Evolutionary conservation across 1,140 invertebrate species (phyloP), one percentile per base, ranked within the genome.

Genomic region (Homarus americanus): DNA sequence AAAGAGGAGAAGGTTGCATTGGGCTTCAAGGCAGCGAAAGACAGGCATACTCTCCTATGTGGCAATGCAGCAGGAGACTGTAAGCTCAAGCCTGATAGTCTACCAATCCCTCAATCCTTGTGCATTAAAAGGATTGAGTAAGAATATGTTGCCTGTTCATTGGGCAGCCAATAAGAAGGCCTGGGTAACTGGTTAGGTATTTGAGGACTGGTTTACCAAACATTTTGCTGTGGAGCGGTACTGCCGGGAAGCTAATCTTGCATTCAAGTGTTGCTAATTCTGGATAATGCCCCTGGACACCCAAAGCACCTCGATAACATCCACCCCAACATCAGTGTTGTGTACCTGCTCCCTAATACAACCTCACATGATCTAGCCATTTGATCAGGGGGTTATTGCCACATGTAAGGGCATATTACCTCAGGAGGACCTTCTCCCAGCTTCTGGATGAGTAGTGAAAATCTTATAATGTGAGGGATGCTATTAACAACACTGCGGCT

Each of bases 341-440:
- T 93, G 28, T 95, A 94, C 93, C 93, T 95, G 38, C 94, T 95
- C 58, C 92, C 94, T 41, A 95, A 95, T 92, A 94, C 94, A 15
- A 95, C 94, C 41, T 92, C 93, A 32, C 92, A n/a, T 94, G 76
- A 86, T 95, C 20, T 95, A 95, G 91, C 94, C 94, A n/a, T 94
- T 95, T 93, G 94, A 95, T 93, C 94, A 94, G 93, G 94, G 94
- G 32, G 94, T 94, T 69, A 95, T 95, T 87, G 92, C 86, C n/a
- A 93, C 92, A 40, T 93, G 94, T 24, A 94, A 94, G 49, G 63
- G n/a, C 82, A 28, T 69, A 84, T 44, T 40, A 38, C 40, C 82
- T 72, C 32, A 20, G 40, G 24, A 7, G 28, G 20, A 44, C 66
- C 82, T 32, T 75, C n/a, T 36, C 32, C 38, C 36, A 75, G 38